phyloP scores from a whole-genome alignment of 2,113 vertebrate genomes.

The Alligator mississippiensis region DNA sequence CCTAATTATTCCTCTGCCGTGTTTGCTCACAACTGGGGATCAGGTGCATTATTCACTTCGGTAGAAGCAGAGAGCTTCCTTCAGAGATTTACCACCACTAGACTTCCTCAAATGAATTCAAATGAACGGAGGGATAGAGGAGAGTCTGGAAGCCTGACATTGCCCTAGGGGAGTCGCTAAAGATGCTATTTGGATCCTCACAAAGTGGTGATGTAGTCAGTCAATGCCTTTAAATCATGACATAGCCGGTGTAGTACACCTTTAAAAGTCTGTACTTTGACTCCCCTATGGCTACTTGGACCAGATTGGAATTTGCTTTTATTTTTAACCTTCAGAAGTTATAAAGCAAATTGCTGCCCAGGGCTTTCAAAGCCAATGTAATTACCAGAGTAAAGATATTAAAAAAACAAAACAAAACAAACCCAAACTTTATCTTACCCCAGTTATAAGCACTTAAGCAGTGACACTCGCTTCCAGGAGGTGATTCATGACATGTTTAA shows the following conservation, averaged over 20 bases:
- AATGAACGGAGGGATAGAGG: fast-evolving
- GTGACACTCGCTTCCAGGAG: not conserved
- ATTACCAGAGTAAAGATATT: not conserved
- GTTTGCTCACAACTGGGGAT: constrained; percentile 59
- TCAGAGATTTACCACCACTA: not conserved
- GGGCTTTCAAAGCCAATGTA: not conserved
- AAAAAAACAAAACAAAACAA: not conserved
- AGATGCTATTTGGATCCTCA: not conserved
- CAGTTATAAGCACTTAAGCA: not conserved
- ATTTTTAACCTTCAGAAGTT: not conserved
- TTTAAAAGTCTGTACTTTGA: not conserved
- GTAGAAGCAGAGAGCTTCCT: constrained; percentile 60
- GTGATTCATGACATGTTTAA: not conserved
- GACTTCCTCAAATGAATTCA: not conserved
- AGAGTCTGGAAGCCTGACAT: not conserved
- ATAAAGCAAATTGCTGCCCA: not conserved
- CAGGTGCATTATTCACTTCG: constrained; percentile 57
- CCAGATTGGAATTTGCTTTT: not conserved
- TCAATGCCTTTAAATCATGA: not conserved
- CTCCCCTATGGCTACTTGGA: not conserved
- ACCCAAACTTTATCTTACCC: not conserved
- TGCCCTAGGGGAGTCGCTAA: not conserved
- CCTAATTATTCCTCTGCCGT: constrained; percentile 73
- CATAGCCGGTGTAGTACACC: not conserved
- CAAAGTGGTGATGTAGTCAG: not conserved